Percentiles rank a stretch among this genome's conserved stretches.
phyloP scores from a whole-genome alignment of 2,888 invertebrate species.

The Campaea margaritaria region DNA sequence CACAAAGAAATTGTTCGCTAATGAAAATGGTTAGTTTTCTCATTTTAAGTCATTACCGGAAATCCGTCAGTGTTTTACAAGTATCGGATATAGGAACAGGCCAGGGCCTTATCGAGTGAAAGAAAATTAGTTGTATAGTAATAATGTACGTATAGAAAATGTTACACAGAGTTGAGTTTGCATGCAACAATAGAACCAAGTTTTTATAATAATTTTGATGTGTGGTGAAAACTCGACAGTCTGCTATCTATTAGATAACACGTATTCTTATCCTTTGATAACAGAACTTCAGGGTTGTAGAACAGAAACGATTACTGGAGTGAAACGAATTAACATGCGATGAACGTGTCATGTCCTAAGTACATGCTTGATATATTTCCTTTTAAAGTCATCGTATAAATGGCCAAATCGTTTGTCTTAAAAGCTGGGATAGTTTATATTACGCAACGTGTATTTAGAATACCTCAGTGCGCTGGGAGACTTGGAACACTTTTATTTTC shows the following conservation, averaged over 20 bases:
- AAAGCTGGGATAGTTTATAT: background rate
- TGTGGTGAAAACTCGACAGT: slow-evolving; percentile 7
- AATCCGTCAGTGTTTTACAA: no score
- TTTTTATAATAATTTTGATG: background rate
- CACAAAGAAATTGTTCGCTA: no score
- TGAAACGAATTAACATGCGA: slow-evolving; percentile 8
- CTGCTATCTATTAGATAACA: slow-evolving; percentile 10
- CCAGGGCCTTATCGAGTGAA: no score
- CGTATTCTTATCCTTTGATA: slow-evolving; percentile 27
- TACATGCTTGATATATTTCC: background rate
- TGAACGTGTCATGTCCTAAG: background rate
- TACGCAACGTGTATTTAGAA: no score
- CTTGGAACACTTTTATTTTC: no score
- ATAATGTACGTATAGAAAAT: background rate
- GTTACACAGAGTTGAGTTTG: background rate
- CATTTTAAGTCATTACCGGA: no score
- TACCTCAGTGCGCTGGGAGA: no score
- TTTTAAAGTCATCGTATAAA: background rate
- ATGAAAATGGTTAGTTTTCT: no score
- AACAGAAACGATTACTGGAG: slow-evolving; percentile 13
- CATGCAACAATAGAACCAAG: background rate
- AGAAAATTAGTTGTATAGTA: no score
- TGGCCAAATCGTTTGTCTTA: background rate
- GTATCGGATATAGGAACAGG: no score
- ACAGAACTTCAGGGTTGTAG: slow-evolving; percentile 3